Conservation (phyloP, 2,113 vertebrate species). For the Rutilus rutilus region DNA sequence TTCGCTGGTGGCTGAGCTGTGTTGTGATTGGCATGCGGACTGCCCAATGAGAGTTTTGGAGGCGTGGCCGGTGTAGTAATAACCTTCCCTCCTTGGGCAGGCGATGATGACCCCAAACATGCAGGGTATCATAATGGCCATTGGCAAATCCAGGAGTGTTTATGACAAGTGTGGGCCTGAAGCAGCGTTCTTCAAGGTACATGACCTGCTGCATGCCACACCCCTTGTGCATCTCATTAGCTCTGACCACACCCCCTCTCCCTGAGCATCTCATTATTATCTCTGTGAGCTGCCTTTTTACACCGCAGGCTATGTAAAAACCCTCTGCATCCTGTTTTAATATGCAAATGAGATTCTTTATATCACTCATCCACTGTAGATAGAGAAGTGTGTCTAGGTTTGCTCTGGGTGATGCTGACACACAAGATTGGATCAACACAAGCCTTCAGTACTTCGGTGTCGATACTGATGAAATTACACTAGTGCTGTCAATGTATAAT, state of each 20-base stretch:
- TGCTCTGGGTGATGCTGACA: background rate
- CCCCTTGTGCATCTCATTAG: slow-evolving; percentile 23
- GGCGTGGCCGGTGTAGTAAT: slow-evolving; percentile 65
- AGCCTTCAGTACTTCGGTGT: background rate
- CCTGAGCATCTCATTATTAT: background rate
- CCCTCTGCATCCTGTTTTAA: background rate
- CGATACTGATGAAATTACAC: background rate
- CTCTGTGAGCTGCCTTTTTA: background rate
- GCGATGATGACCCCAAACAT: slow-evolving; percentile 99
- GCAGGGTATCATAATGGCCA: slow-evolving; percentile 99
- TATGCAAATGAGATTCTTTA: background rate
- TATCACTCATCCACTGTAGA: background rate
- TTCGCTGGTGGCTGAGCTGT: slow-evolving; percentile 27
- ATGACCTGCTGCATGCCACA: slow-evolving; percentile 69
- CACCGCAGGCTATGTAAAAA: background rate
- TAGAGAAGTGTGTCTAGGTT: background rate
- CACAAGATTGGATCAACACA: background rate
- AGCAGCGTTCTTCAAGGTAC: slow-evolving; percentile 99
- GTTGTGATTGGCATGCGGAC: slow-evolving; percentile 23
- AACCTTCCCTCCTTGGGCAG: slow-evolving; percentile 85
- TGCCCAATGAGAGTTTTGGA: slow-evolving; percentile 22
- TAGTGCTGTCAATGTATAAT: background rate
- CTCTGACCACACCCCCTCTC: slow-evolving; percentile 18
- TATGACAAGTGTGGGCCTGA: slow-evolving; percentile 98
- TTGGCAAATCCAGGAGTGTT: slow-evolving; percentile 95